These are phyloP conservation scores for Diacarnus erythraeanus DNA, from an alignment of 37 sponge, comb jelly and placozoan species.

Conservation along the genomic window DNA sequence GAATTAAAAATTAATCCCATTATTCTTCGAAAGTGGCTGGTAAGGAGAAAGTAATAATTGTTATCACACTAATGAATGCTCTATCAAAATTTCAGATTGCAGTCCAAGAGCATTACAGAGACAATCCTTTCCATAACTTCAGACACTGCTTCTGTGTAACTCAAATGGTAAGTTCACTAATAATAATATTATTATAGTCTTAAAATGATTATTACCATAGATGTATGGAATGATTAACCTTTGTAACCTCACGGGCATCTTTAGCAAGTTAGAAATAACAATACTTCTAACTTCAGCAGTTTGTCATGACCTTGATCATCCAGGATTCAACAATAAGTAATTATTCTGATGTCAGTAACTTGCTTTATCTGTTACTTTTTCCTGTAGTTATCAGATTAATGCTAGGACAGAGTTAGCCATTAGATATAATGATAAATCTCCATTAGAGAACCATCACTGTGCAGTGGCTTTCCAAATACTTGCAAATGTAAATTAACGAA, in stretches of 20 bases:
- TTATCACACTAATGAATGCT: background rate
- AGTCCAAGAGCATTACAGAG: conserved; percentile 77
- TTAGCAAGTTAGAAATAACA: conserved; percentile 56
- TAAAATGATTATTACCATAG: conserved; percentile 30
- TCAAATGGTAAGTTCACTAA: conserved; percentile 70
- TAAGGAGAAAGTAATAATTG: conserved; percentile 22
- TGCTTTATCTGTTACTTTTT: background rate
- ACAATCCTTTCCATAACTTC: conserved; percentile 94
- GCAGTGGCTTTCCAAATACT: conserved; percentile 83
- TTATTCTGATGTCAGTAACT: background rate
- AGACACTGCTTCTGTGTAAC: conserved; percentile 93
- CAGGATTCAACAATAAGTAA: conserved; percentile 85
- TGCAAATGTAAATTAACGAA: conserved; percentile 34
- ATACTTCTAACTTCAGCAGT: conserved; percentile 66
- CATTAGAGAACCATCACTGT: conserved; percentile 93
- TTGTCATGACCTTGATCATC: conserved; percentile 94
- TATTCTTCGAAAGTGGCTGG: conserved; percentile 68
- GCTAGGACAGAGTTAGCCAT: conserved; percentile 86
- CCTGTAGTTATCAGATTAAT: conserved; percentile 49
- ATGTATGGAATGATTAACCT: conserved; percentile 90
- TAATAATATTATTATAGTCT: background rate
- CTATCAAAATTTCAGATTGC: conserved; percentile 25
- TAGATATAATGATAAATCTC: conserved; percentile 89
- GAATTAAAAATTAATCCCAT: conserved; percentile 68
- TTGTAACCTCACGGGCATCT: conserved; percentile 45